phyloP scores from a whole-genome alignment of 2,113 vertebrate species.

The Progne subis region DNA sequence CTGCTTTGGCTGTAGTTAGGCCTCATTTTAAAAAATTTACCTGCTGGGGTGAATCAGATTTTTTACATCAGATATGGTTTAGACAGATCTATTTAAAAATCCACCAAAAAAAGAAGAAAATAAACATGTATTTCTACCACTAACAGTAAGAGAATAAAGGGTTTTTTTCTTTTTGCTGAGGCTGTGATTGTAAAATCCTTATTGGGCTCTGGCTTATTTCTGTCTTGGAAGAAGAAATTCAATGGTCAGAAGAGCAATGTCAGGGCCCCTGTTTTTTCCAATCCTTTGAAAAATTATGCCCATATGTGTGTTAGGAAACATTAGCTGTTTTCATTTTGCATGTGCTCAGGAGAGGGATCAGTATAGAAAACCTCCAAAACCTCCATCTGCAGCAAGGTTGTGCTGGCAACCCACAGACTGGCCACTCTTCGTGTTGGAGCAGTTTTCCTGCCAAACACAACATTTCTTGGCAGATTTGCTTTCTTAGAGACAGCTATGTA shows the following conservation, averaged over 20 bases:
- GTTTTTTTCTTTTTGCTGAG: not conserved
- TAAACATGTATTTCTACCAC: not conserved
- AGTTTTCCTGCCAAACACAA: slow-evolving; percentile 10
- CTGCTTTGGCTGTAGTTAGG: not conserved
- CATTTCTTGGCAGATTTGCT: not conserved
- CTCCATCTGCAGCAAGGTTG: slow-evolving; percentile 9
- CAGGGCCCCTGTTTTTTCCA: not conserved
- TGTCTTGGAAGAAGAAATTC: not conserved
- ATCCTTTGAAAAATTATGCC: not conserved
- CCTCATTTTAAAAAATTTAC: not conserved
- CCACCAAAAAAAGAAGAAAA: not conserved
- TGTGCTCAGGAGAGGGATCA: not conserved
- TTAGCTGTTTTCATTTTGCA: not conserved
- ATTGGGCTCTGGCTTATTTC: not conserved
- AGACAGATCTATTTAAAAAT: not conserved
- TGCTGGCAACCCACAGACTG: not conserved
- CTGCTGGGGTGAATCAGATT: not conserved
- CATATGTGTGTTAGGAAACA: not conserved
- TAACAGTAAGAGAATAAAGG: not conserved
- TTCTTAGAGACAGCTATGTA: not conserved
- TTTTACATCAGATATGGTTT: not conserved
- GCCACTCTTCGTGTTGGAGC: not conserved
- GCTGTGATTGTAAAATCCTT: not conserved
- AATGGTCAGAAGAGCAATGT: not conserved
- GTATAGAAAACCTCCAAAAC: not conserved